These are phyloP conservation scores for Petaurus breviceps DNA, from an alignment of 2,113 vertebrate species.

Conservation along the genomic window DNA sequence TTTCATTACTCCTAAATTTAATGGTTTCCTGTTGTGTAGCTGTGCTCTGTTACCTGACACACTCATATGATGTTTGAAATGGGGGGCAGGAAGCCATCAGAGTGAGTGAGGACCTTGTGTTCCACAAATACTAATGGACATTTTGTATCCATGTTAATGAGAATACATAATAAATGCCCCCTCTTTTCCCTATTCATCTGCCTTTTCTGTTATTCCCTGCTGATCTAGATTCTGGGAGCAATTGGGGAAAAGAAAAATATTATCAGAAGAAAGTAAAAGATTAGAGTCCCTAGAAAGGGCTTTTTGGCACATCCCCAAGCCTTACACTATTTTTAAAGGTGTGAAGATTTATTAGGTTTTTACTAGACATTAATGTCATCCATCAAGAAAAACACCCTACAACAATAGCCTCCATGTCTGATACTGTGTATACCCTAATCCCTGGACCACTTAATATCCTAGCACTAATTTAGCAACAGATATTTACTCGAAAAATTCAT, in stretches of 20 bases:
- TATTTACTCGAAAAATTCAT: not conserved
- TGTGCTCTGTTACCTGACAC: fast-evolving
- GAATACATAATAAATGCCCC: not conserved
- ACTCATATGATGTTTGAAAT: not conserved
- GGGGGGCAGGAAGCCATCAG: too few species aligned
- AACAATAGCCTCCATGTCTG: not conserved
- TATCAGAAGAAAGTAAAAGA: not conserved
- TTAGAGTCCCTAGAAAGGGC: not conserved
- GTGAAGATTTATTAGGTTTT: not conserved
- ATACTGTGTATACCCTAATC: not conserved
- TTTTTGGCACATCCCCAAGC: not conserved
- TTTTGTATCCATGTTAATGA: not conserved
- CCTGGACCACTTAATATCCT: not conserved
- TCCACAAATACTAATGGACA: not conserved
- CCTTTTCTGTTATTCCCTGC: not conserved
- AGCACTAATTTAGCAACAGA: not conserved
- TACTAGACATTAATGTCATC: not conserved
- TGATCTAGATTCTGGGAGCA: not conserved
- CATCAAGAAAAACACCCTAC: not conserved
- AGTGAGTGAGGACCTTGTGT: not conserved
- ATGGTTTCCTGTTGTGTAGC: fast-evolving
- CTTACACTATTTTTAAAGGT: not conserved
- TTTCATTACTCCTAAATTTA: fast-evolving
- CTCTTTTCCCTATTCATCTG: not conserved
- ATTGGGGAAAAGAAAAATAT: not conserved